Evolutionary conservation across 2,113 vertebrate species (phyloP), one percentile per base, ranked within the genome.

Genomic region (Podiceps cristatus): DNA sequence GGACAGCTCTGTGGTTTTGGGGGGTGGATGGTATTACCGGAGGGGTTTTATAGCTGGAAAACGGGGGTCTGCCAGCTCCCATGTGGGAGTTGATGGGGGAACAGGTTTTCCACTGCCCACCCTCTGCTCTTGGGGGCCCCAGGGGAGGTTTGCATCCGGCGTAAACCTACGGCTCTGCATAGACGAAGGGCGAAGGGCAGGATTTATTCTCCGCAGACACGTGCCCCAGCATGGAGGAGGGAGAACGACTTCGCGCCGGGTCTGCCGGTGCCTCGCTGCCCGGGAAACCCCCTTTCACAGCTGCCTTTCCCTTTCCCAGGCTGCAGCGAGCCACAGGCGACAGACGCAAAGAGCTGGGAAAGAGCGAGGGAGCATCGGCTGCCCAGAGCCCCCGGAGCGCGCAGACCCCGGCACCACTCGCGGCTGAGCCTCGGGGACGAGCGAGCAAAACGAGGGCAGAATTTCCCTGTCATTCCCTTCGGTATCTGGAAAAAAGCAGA

Each of bases 21-120:
- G 47, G 74, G 63, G 49, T 0, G 13, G 53, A 5, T 28, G 66
- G 58, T 29, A 15, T 33, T 25, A 20, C 31, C 52, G 24, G 67
- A 33, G 35, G 35, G 44, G 58, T 2, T 74, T 68, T 28, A 20
- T 10, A 49, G 50, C 64, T 83, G 62, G 52, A 47, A 59, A 85
- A 93, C 10, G 33, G 28, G 67, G 19, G 4, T 69, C 50, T 29
- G 29, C 33, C 3, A 0, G 24, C 50, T 77, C 55, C 45, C 53
- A 5, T 0, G 2, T 19, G 18, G 59, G n/a, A 72, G 8, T 40
- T 4, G 6, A 6, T 1, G 0, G 24, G 53, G 19, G 33, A 62
- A 82, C 1, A 7, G 19, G 44, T n/a, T 67, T 66, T 44, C 25
- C 8, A 5, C 13, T 12, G 52, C 35, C 53, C 22, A 4, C 1